Conservation (phyloP, 2,888 invertebrate species). For the Kryphioiulus occultus region DNA sequence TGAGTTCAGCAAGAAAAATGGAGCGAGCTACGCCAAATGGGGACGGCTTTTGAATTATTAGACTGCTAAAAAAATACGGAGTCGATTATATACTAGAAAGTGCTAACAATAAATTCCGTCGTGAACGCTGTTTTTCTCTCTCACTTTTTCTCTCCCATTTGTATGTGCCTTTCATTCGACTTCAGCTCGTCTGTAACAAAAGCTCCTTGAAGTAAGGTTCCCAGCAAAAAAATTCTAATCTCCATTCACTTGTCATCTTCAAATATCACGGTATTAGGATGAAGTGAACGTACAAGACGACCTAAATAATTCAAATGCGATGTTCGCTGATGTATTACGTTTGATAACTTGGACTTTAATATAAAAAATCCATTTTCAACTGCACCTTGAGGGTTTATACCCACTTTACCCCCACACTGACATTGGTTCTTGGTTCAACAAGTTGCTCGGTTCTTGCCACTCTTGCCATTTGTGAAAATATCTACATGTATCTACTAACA, state of each 20-base stretch:
- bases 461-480: too few relatives aligned
- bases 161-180: neutral
- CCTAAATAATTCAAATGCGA: neutral
- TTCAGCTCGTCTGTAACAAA: neutral
- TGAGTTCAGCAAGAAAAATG: neutral
- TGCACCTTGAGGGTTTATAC: too few relatives aligned
- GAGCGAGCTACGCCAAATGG: neutral
- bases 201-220: neutral
- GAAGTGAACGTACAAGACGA: neutral
- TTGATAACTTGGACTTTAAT: neutral
- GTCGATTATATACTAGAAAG: neutral
- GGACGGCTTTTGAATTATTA: neutral
- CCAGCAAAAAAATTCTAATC: neutral
- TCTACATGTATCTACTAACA: too few relatives aligned
- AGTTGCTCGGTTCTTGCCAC: too few relatives aligned
- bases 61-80: neutral
- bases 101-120: neutral
- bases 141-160: neutral
- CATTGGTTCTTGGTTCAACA: too few relatives aligned
- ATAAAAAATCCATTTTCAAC: too few relatives aligned
- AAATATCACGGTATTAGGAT: neutral
- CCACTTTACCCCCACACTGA: too few relatives aligned
- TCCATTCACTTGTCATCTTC: neutral
- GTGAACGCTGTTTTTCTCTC: neutral
- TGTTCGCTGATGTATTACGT: neutral